Base-by-base conservation (phyloP, 2,888 invertebrate species). In the Epinotia demarniana region DNA sequence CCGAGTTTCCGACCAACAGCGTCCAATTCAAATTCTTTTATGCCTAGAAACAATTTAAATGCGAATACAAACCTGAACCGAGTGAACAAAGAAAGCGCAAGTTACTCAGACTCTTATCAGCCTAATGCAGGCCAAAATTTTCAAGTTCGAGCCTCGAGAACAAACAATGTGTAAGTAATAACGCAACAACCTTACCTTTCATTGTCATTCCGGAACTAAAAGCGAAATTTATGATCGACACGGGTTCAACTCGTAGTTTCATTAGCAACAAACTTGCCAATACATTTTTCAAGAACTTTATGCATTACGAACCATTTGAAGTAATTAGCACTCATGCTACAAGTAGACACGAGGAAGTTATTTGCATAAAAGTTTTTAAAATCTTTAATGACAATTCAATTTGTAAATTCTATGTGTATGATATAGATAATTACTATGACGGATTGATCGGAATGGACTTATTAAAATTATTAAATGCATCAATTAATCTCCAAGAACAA, bases 81-180 rank as follows among this genome's bases (percentile, higher is more conserved):
- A n/a, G 3, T 62, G 11, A n/a, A 39, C 6, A 12, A n/a, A n/a
- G 39, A 62, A 62, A 57, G 46, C 12, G 1, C 46, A 46, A 39
- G 39, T 39, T 39, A 23, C 23, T 23, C 23, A 23, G 23, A 23
- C 23, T 23, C 62, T 62, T 39, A 62, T 39, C 62, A 18, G 39
- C 18, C n/a, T 33, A 62, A 62, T 12, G 62, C 8, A n/a, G 9
- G 39, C n/a, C 33, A 39, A 62, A 62, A 62, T 62, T 62, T 62
- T 62, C 62, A 62, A 33, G 62, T 39, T 5, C 61, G n/a, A 5
- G 62, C 62, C 39, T 62, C 62, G 62, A 62, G 62, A 62, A 62
- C 16, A 62, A 6, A 62, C 62, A 39, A 62, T 39, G 39, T 39
- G n/a, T 62, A 39, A 39, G 5, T 62, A 61, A 61, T 16, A 61